Conservation (phyloP, 2,113 vertebrate species). For the Thalassoma bifasciatum region DNA sequence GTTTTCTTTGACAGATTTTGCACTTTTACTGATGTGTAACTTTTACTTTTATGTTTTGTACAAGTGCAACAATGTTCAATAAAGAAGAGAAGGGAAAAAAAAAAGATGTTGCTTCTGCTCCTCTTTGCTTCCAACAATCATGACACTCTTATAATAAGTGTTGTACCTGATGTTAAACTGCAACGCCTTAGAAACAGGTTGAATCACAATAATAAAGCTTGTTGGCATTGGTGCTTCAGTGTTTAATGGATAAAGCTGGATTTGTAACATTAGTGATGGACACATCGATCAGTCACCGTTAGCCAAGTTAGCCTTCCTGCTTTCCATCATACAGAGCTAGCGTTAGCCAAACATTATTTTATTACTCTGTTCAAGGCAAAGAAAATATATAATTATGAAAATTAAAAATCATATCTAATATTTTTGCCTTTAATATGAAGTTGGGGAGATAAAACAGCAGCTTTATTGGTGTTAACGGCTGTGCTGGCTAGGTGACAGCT, state of each 20-base stretch:
- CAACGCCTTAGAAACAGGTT: conserved; percentile 39
- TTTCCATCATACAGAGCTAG: conserved; percentile 48
- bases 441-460: not conserved
- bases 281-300: conserved; percentile 47
- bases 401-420: not conserved
- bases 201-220: conserved; percentile 48
- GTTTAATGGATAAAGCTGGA: conserved; percentile 48
- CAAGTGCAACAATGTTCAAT: no score
- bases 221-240: conserved; percentile 13
- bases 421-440: not conserved
- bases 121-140: no score
- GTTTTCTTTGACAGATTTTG: no score
- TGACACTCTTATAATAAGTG: no score
- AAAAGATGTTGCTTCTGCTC: no score
- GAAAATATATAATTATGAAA: not conserved
- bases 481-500: conserved; percentile 65
- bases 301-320: conserved; percentile 44
- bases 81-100: no score
- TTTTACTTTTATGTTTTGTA: no score
- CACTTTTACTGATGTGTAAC: no score
- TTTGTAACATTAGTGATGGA: conserved; percentile 4
- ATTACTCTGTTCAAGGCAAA: not conserved
- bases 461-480: conserved; percentile 20
- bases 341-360: conserved; percentile 25
- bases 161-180: no score